A percentile compares a stretch with the other conserved stretches of the same genome.
phyloP scores from a whole-genome alignment of 2,888 invertebrate species.

The Oscheius sp. region DNA sequence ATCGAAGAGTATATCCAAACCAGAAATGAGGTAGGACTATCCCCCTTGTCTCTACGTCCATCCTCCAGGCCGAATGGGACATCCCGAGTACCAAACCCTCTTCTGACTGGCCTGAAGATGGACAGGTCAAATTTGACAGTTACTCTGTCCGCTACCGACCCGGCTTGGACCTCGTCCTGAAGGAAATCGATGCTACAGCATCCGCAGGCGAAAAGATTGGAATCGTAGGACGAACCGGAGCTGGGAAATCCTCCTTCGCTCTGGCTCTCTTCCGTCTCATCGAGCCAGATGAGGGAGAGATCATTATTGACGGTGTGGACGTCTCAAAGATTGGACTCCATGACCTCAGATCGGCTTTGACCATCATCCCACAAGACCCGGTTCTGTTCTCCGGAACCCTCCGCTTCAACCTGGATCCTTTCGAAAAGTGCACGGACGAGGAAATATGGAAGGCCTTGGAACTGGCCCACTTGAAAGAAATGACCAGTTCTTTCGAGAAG shows the following conservation, averaged over 20 bases:
- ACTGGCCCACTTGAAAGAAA: conserved; percentile 63
- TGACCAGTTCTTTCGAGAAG: conserved; percentile 40
- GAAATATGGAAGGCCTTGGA: conserved; percentile 60
- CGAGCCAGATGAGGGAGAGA: conserved; percentile 83
- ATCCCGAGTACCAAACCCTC: conserved; percentile 46
- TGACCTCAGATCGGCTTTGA: conserved; percentile 84
- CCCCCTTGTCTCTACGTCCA: too few relatives aligned
- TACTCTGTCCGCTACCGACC: conserved; percentile 63
- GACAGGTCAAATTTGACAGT: conserved; percentile 47
- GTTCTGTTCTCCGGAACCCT: conserved; percentile 70
- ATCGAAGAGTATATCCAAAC: conserved; percentile 82
- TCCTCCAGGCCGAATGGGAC: conserved; percentile 49
- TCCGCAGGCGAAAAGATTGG: conserved; percentile 81
- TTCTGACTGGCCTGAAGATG: conserved; percentile 50
- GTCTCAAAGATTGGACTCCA: conserved; percentile 86
- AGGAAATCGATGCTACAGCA: conserved; percentile 82
- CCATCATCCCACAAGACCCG: conserved; percentile 80
- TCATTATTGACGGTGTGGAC: conserved; percentile 86
- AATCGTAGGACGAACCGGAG: conserved; percentile 73
- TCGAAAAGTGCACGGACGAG: conserved; percentile 57
- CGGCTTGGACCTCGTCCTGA: conserved; percentile 83
- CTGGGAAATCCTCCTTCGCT: conserved; percentile 80
- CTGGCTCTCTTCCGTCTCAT: conserved; percentile 89
- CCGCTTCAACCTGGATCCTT: conserved; percentile 72
- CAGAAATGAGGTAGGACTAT: conserved; percentile 42